Evolutionary conservation across 2,888 invertebrate species (phyloP).

Genomic region (Lasioglossum calceatum): DNA sequence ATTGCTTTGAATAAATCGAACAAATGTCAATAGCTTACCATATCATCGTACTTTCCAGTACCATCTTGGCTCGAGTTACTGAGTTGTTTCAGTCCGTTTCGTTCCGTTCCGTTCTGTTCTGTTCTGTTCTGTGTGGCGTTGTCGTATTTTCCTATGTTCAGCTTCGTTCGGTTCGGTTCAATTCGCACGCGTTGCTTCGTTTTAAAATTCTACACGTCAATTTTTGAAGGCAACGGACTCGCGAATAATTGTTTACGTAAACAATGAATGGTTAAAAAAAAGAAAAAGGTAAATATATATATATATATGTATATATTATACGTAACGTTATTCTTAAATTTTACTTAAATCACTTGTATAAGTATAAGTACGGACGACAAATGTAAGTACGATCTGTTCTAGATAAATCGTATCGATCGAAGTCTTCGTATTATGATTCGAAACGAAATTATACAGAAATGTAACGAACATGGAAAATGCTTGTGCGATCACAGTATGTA

Average conservation of each 20-base stretch:
- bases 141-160: background rate
- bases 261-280: background rate
- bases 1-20: background rate
- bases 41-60: constrained; percentile 99
- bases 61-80: constrained; percentile 89
- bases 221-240: background rate
- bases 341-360: background rate
- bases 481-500: background rate
- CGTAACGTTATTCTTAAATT: background rate
- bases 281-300: background rate
- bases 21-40: constrained; percentile 87
- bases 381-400: background rate
- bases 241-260: background rate
- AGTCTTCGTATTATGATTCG: background rate
- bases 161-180: background rate
- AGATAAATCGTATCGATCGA: background rate
- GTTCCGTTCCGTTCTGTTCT: constrained; percentile 27
- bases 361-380: background rate
- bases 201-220: background rate
- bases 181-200: constrained; percentile 2
- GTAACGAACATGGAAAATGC: background rate
- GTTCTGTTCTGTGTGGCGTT: constrained; percentile 7
- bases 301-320: too few relatives aligned
- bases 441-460: background rate
- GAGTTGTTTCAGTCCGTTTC: constrained; percentile 26